Evolutionary conservation across 1,140 invertebrate species (phyloP), one percentile per base, ranked within the genome.

Genomic region (Pseudomyrmex gracilis): DNA sequence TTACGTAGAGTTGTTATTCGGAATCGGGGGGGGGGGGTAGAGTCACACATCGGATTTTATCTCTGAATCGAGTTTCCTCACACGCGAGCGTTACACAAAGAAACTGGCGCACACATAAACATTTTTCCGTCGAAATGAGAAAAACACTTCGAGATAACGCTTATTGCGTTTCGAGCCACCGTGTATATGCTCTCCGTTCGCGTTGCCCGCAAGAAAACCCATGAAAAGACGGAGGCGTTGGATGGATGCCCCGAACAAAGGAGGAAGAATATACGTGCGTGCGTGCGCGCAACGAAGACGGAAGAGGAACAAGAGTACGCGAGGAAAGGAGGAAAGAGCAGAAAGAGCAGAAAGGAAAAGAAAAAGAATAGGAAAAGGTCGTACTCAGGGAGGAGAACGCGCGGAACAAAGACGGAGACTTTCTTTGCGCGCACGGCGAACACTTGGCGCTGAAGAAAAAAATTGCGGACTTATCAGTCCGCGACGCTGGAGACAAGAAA

Each of bases 371-470:
- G 34, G 24, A 73, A 47, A 57, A 43, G 73, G 5, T 51, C 47
- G 57, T 61, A 8, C 0, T n/a, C n/a, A n/a, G 15, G 51, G 45
- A 22, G 45, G 34, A 22, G n/a, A 13, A 8, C 7, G 7, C 49
- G 8, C 60, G 9, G 57, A 53, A 85, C 60, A 49, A 63, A 78
- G 73, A 71, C n/a, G 67, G 24, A 51, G 24, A 51, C 51, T 68
- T 53, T 86, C 20, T n/a, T n/a, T 60, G 20, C 17, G 73, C 47
- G 51, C 24, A 49, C 34, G 71, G 34, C 34, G 34, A 34, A 85
- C 61, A 55, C 63, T 85, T 71, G 73, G 60, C n/a, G 73, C 13
- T 71, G 3, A 84, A 84, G 84, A 76, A 70, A 34, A 34, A 34
- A 34, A 34, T 34, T 47, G 47, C 24, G 63, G 24, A 43, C 60